Base-by-base conservation (phyloP, 2,888 invertebrate genomes). In the Rosalia funebris region DNA sequence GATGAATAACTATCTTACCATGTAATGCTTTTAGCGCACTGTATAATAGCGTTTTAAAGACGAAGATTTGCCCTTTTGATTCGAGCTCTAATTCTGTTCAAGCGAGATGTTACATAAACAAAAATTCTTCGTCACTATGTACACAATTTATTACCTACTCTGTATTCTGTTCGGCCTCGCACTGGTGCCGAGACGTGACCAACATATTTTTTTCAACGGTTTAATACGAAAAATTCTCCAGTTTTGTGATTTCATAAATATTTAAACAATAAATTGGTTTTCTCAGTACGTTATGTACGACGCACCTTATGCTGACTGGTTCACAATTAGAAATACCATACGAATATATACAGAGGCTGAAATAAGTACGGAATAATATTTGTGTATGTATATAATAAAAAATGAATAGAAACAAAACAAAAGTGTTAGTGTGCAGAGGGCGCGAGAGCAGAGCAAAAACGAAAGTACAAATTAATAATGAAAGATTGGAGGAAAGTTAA, bases 231-330 rank as follows among this genome's bases (percentile, higher is more conserved):
- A 48, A 50, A 50, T 50, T 25, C 50, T 19, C 53, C 9, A 53
- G 16, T 42, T 53, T 32, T 17, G 53, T 50, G 10, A 25, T 53
- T 53, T 42, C 53, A 53, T 42, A 42, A 53, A 53, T 53, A 53
- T 53, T 53, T 42, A 53, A 20, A 53, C 31, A 17, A 42, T 17
- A 32, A 32, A 41, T 42, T 42, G 50, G 16, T 32, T 17, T 53
- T 41, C 50, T 25, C 15, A 10, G 15, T 50, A 50, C 36, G 48
- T 36, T 48, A n/a, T 11, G 48, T 41, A 41, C 41, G 17, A 17
- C 17, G 41, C 41, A 41, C 36, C 34, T 34, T 31, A 48, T 36
- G 36, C 36, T 11, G 12, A 1, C 2, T 19, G 48, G 12, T 48
- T 48, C 19, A 19, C 37, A 48, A 48, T 36, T 48, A 36, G 2